Base-by-base conservation (phyloP, 1,140 invertebrate species). In the Diabrotica virgifera region DNA sequence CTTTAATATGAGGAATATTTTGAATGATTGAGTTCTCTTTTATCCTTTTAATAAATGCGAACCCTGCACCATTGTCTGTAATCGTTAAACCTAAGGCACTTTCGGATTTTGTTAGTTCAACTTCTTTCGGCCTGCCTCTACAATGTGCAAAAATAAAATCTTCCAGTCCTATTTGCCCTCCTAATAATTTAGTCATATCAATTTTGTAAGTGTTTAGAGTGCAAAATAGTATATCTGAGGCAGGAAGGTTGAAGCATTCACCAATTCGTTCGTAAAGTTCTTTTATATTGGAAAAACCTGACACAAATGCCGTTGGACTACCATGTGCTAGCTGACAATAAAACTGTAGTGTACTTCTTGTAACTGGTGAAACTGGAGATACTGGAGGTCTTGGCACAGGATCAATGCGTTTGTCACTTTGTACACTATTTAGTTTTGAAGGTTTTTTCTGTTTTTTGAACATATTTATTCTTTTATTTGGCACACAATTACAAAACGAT, bases 71-170 rank as follows among this genome's bases (percentile, higher is more conserved):
- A 80, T 99, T 99, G 78, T 99, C 97, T 6, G 96, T 98, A 54
- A 99, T 97, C 5, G 97, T 99, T 36, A 99, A 83, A 5, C 97
- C 97, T n/a, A 99, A 81, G 0, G 95, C 91, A 72, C 97, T 93
- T 78, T 97, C 93, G 5, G 90, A 89, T 83, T 99, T 98, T 1
- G 88, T 85, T 36, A 98, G 85, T 82, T 97, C 94, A 40, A 98
- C 89, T 83, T 98, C 96, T 80, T 98, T 98, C 10, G 93, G 88
- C 68, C 90, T 87, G 8, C 87, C 96, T 89, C 95, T 96, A 77
- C 91, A 85, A 80, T 99, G 97, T 68, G 94, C 96, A 79, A 98
- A 99, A 80, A 99, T 98, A 76, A 99, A 98, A 80, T 99, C 97
- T 77, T 98, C 94, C 70, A 98, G 84, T 37, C 94, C 95, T 68